Base-by-base conservation (phyloP, 2,797 vertebrate species). In the Malurus leucopterus region DNA sequence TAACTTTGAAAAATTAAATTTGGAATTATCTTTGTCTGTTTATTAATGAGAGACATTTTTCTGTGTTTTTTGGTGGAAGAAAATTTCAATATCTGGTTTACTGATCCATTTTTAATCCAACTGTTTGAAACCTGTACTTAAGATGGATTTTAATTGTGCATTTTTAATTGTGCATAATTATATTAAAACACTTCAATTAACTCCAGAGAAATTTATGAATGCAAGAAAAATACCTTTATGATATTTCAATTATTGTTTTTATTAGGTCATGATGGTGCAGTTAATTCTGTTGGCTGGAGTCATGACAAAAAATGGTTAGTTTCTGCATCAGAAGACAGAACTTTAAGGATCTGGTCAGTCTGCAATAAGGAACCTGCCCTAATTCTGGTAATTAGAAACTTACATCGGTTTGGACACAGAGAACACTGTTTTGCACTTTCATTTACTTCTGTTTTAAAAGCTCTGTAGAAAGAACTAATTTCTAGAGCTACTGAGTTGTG, bases 281-380 rank as follows among this genome's bases (percentile, higher is more conserved):
- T 99, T 96, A 98, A 93, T 88, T 96, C 96, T 61, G 93, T 99
- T 91, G 97, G 95, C 87, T 99, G 99, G 98, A 99, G 98, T 94
- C 98, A 98, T 46, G 95, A 97, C 84, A 97, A 96, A 92, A 97
- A 95, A 81, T 98, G 96, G 97, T 97, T 98, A 96, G 82, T 99
- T 90, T 98, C 98, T 64, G 90, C 97, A 2, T 98, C 98, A 86
- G 97, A 97, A 88, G 98, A 99, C 89, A 95, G 89, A 91, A 98
- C 97, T 8, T 63, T 99, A 69, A 95, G 96, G 86, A 88, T 99
- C 91, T 99, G 99, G 98, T 97, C 97, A 65, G 88, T 88, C n/a
- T 93, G 84, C 82, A 95, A 68, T 76, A 74, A 95, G 27, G 96
- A 98, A 50, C 95, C 96, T 76, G 92, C 90, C 34, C 84, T 98